Evolutionary conservation across 2,888 invertebrate species (phyloP).

Genomic region (Tipula confusa): DNA sequence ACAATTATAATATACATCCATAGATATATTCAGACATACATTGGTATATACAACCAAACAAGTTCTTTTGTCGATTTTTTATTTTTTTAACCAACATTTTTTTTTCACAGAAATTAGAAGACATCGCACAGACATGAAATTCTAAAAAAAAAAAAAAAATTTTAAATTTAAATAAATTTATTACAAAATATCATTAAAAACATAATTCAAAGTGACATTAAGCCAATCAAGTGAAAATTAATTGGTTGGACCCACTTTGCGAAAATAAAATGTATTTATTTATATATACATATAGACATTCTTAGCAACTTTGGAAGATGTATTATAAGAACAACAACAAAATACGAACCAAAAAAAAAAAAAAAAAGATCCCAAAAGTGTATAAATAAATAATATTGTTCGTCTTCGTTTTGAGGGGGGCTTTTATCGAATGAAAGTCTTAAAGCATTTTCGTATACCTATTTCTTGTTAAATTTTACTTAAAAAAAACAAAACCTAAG

Average conservation of each 20-base stretch:
- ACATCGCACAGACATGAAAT: neutral
- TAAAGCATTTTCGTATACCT: neutral
- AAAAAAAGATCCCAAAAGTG: neutral
- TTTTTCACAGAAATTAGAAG: neutral
- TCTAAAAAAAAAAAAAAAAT: too few species aligned
- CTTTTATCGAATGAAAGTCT: neutral
- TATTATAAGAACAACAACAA: neutral
- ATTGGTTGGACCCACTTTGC: constrained; percentile 30
- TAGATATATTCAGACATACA: too few species aligned
- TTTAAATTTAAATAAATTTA: constrained; percentile 16
- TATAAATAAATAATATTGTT: neutral
- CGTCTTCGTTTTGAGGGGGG: neutral
- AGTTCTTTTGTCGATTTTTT: too few species aligned
- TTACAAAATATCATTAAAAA: neutral
- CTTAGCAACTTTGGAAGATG: neutral
- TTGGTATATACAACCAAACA: too few species aligned
- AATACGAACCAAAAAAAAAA: too few species aligned
- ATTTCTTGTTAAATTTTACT: neutral
- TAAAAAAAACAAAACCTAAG: neutral
- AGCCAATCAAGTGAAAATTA: constrained; percentile 33
- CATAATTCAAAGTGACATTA: constrained; percentile 31
- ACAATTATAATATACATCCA: neutral
- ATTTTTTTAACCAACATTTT: neutral
- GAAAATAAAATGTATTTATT: neutral
- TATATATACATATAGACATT: neutral